Conservation (phyloP, 2,113 vertebrate genomes). For the Myrmecobius fasciatus region DNA sequence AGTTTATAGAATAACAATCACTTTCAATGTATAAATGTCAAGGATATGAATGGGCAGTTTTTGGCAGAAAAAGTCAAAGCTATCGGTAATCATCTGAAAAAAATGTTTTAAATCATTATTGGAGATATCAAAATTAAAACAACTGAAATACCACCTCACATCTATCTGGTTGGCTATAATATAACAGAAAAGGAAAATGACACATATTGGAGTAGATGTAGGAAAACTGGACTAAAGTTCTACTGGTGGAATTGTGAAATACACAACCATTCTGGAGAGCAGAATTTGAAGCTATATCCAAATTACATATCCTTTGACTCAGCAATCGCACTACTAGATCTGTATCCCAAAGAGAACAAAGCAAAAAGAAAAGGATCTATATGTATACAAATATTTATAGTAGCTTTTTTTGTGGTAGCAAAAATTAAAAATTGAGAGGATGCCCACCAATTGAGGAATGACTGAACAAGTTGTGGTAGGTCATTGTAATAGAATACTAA, state of each 20-base stretch:
- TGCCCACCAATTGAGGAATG: neutral
- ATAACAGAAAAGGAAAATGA: neutral
- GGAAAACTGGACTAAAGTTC: no score
- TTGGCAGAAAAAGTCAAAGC: neutral
- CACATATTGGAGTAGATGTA: neutral
- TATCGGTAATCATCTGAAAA: neutral
- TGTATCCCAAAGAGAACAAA: neutral
- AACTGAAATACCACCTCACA: neutral
- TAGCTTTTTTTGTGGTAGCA: neutral
- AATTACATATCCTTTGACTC: neutral
- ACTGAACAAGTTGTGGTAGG: neutral
- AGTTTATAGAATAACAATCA: neutral
- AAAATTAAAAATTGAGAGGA: neutral
- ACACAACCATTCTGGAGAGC: neutral
- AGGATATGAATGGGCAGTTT: neutral
- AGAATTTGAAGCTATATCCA: neutral
- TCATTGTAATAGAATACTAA: neutral
- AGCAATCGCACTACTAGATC: neutral
- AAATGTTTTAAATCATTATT: neutral
- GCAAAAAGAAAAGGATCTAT: neutral
- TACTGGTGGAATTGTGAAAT: neutral
- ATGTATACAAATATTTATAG: neutral
- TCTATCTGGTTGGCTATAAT: neutral
- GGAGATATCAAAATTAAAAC: neutral
- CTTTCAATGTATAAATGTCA: neutral